These are phyloP conservation scores for Trinorchestia longiramus DNA, from an alignment of 1,140 invertebrate species.

Conservation along the genomic window DNA sequence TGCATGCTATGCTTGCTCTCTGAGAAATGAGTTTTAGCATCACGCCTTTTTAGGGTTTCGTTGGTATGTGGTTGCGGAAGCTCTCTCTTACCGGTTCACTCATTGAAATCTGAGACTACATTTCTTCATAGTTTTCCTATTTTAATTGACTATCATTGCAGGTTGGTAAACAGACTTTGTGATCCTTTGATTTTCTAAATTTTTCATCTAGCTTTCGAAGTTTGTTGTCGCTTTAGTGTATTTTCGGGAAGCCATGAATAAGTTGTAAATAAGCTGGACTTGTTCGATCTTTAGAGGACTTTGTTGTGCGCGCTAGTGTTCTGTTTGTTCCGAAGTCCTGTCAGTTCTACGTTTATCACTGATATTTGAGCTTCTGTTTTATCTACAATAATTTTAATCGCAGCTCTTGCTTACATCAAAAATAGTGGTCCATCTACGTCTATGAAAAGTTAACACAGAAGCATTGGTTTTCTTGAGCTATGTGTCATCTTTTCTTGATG, in stretches of 20 bases:
- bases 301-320: neutral
- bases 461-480: neutral
- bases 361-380: neutral
- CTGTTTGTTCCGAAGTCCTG: neutral
- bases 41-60: neutral
- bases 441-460: neutral
- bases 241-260: neutral
- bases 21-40: no score
- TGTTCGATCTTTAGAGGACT: neutral
- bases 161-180: neutral
- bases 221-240: neutral
- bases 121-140: neutral
- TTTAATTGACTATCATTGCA: neutral
- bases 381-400: neutral
- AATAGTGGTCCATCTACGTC: neutral
- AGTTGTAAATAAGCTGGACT: neutral
- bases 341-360: neutral
- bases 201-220: neutral
- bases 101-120: neutral
- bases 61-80: neutral
- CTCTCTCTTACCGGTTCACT: neutral
- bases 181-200: neutral
- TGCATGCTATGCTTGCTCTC: neutral
- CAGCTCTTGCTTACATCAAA: neutral
- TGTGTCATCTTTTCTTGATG: neutral